A percentile compares a stretch with the other conserved stretches of the same genome.
These are phyloP conservation scores for Accipiter virgatus DNA, from an alignment of 2,113 vertebrate genomes.

Conservation along the genomic window DNA sequence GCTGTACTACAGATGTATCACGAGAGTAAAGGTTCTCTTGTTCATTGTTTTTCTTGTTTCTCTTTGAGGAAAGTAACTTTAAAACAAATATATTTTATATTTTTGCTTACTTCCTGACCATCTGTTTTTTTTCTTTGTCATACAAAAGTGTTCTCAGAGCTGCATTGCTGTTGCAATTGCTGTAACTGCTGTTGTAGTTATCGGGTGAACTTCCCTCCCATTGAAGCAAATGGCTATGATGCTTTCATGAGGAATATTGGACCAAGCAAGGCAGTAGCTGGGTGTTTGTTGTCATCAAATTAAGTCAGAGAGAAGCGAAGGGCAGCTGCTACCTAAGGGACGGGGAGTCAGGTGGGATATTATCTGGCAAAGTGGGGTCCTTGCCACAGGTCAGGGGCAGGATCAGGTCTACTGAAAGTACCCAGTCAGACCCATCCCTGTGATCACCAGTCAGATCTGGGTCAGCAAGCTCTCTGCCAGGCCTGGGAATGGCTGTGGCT, in stretches of 20 bases:
- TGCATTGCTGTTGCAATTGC: background rate
- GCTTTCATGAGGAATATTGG: background rate
- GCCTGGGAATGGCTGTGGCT: background rate
- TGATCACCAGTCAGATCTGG: too few species aligned
- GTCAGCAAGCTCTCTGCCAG: background rate
- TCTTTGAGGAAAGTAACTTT: background rate
- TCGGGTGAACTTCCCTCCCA: background rate
- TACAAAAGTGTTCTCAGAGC: background rate
- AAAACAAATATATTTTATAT: background rate
- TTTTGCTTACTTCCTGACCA: background rate
- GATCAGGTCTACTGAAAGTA: background rate
- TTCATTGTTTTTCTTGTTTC: background rate
- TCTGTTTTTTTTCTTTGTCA: background rate
- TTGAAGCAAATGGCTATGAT: background rate
- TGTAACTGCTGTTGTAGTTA: background rate
- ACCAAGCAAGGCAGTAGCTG: background rate
- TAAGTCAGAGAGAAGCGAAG: background rate
- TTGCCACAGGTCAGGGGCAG: background rate
- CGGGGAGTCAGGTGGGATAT: too few species aligned
- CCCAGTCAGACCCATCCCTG: background rate
- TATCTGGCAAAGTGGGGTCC: background rate
- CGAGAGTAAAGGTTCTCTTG: background rate
- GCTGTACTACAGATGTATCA: background rate
- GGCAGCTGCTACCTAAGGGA: background rate
- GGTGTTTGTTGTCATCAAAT: background rate